Base-by-base conservation (phyloP, 2,888 invertebrate genomes). In the Amblyjoppa fuscipennis region DNA sequence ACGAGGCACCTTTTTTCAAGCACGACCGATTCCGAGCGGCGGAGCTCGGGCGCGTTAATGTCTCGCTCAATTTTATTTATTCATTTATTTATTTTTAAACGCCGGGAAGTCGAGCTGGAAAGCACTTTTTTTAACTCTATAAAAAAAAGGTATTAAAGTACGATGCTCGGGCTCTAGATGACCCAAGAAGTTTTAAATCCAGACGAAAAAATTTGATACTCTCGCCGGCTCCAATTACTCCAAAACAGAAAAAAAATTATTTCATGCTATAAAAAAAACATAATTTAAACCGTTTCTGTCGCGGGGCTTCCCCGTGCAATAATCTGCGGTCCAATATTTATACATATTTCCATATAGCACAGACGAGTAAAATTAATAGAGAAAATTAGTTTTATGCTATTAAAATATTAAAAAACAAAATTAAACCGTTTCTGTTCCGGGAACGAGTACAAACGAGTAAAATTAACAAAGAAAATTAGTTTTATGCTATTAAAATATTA, bases 31-130 rank as follows among this genome's bases (percentile, higher is more conserved):
- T 41, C 25, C 53, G 25, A 34, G 13, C 69, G 59, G 45, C 45
- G 69, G 69, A 20, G 59, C 59, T 78, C 13, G 49, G 25, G 61
- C 41, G 61, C 59, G 61, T 69, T 69, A 49, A 70, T 70, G 59
- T 61, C 59, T 56, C 11, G 69, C 69, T 45, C 69, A 45, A 59
- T 41, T 70, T 45, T 45, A 45, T 45, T 45, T 13, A 11, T 13
- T 45, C 3, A 45, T 45, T 13, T 45, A 13, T 45, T 70, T 38
- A 38, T 38, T 38, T 38, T 78, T 59, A 59, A 38, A 49, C 59
- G 3, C 20, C 20, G 64, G 5, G 13, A 45, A 45, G 45, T 49
- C 31, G 28, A 31, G 3, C 38, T 25, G 20, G 41, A 6, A 13
- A 11, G 0, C 45, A 45, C 45, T 3, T 13, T 13, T 13, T 45